phyloP scores from a whole-genome alignment of 2,113 vertebrate genomes.

The Candoia aspera region DNA sequence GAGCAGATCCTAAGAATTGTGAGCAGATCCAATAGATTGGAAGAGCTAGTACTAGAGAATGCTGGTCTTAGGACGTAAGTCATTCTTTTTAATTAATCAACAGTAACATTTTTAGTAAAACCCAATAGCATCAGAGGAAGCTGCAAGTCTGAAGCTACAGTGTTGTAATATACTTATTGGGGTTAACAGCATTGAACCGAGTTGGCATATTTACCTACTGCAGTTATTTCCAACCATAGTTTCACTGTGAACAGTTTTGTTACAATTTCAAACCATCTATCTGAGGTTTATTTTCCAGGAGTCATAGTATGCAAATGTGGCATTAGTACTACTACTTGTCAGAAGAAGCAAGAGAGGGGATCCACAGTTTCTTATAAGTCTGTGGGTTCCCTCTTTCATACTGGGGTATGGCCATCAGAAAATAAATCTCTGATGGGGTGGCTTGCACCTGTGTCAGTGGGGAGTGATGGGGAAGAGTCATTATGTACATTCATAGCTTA shows the following conservation, averaged over 20 bases:
- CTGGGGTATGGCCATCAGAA: background rate
- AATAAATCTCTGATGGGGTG: background rate
- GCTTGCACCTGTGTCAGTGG: background rate
- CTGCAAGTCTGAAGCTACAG: background rate
- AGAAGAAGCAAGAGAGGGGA: too few relatives aligned
- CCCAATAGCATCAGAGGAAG: background rate
- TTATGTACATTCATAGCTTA: background rate
- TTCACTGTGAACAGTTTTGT: background rate
- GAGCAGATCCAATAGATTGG: conserved; percentile 87
- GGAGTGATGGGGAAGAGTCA: background rate
- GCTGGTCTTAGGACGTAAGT: conserved; percentile 94
- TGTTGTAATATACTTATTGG: background rate
- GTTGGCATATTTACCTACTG: background rate
- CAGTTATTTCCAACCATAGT: background rate
- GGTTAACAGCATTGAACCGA: background rate
- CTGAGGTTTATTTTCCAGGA: background rate
- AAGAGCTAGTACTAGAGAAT: conserved; percentile 93
- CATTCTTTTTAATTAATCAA: conserved; percentile 12
- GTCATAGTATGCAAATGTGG: background rate
- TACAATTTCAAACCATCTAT: background rate
- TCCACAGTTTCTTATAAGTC: background rate
- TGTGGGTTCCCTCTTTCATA: background rate
- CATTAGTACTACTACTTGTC: background rate
- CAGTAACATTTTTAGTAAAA: conserved; percentile 4
- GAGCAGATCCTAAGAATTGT: conserved; percentile 94